These are phyloP conservation scores for Brachyrhaphis roseni DNA, from an alignment of 2,797 vertebrate species.

Conservation along the genomic window DNA sequence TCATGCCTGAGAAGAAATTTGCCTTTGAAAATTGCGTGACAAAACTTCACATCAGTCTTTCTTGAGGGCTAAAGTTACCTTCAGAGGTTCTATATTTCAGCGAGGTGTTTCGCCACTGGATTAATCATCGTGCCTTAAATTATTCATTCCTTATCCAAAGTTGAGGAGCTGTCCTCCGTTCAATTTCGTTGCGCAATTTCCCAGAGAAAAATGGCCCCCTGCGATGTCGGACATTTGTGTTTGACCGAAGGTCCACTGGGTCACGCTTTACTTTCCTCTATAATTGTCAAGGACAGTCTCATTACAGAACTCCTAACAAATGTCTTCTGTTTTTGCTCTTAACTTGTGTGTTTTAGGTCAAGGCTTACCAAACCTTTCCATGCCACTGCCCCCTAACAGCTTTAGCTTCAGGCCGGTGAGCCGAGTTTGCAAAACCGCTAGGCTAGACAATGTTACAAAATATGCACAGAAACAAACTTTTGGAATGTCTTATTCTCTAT, in stretches of 20 bases:
- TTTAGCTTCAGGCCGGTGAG: too few species aligned
- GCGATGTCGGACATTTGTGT: conserved; percentile 30
- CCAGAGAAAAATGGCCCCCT: conserved; percentile 44
- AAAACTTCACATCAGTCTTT: conserved; percentile 77
- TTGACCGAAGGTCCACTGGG: conserved; percentile 16
- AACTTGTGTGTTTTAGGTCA: not conserved
- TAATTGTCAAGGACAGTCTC: not conserved
- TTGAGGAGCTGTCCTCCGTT: conserved; percentile 60
- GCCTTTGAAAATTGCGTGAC: conserved; percentile 63
- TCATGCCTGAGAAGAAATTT: conserved; percentile 59
- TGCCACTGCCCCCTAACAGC: too few species aligned
- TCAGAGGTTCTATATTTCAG: conserved; percentile 65
- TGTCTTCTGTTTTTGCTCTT: not conserved
- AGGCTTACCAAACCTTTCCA: too few species aligned
- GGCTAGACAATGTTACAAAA: too few species aligned
- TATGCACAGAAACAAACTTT: too few species aligned
- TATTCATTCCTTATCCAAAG: conserved; percentile 69
- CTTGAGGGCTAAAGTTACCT: conserved; percentile 77
- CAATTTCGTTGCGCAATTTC: conserved; percentile 61
- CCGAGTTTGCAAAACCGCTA: too few species aligned
- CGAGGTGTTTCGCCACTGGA: conserved; percentile 53
- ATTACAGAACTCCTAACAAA: not conserved
- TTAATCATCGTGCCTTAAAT: conserved; percentile 73
- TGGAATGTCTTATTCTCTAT: too few species aligned
- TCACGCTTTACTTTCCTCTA: not conserved